These are phyloP conservation scores for Andrena cerasifolii DNA, from an alignment of 1,140 invertebrate genomes.

Conservation along the genomic window DNA sequence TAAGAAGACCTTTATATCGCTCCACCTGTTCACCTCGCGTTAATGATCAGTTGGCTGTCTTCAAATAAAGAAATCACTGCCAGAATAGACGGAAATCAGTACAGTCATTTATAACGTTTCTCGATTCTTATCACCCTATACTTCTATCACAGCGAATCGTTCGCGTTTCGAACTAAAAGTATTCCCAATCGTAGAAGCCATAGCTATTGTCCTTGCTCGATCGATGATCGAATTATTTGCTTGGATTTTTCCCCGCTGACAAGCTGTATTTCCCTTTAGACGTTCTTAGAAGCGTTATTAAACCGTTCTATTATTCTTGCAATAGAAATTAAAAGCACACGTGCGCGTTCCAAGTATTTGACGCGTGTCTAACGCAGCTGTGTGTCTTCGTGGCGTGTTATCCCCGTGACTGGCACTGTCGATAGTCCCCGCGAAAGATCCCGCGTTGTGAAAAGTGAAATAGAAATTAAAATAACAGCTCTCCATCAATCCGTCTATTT, in stretches of 20 bases:
- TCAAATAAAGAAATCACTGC: too few species aligned
- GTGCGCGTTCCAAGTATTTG: slow-evolving; percentile 3
- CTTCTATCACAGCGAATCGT: not conserved
- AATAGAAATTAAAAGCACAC: slow-evolving; percentile 14
- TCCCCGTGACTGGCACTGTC: slow-evolving; percentile 2
- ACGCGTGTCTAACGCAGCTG: too few species aligned
- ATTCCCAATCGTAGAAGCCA: not conserved
- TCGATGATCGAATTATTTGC: not conserved
- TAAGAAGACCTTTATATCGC: too few species aligned
- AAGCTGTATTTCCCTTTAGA: not conserved
- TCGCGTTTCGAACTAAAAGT: not conserved
- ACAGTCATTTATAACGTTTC: too few species aligned
- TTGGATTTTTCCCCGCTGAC: not conserved
- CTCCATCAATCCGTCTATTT: too few species aligned
- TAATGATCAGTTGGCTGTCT: too few species aligned
- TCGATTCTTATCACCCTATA: too few species aligned
- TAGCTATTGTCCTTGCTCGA: too few species aligned
- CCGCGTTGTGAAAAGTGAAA: not conserved
- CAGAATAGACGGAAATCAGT: too few species aligned
- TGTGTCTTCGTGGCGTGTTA: too few species aligned
- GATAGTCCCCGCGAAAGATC: slow-evolving; percentile 15
- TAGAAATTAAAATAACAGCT: slow-evolving; percentile 22
- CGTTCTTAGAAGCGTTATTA: slow-evolving; percentile 6
- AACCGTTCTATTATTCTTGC: slow-evolving; percentile 18
- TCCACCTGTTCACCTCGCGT: too few species aligned